Evolutionary conservation across 64 coral and sea anemone species (phyloP), one percentile per base, ranked within the genome.

Genomic region (Acropora yongei): DNA sequence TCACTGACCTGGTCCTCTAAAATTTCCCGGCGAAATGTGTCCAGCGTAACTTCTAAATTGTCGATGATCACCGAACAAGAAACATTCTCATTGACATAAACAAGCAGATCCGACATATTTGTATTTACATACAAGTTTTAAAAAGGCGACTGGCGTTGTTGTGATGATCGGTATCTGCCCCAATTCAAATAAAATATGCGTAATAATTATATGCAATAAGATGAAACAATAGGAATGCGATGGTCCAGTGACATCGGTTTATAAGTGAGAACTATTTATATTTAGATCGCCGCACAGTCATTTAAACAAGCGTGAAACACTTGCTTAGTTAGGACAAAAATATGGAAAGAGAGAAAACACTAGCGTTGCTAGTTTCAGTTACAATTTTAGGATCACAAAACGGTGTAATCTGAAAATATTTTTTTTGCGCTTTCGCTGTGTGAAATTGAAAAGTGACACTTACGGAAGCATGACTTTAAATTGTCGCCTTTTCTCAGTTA

Each of bases 61-160:
- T 80, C 78, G 9, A 39, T 55, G 20, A 80, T 57, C 19, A 80
- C 78, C 1, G 49, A 80, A 55, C 78, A 80, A 80, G 19, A 80
- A 57, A 30, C 49, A 80, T 19, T 80, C 10, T 80, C 19, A 17
- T 80, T 80, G 1, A 80, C 78, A 41, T 80, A 57, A 55, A 80
- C 78, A 4, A 80, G 48, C 17, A 80, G 48, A 80, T 80, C 78
- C 18, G 78, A 80, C 78, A 80, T 80, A 13, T 1, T 57, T 53
- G 50, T 57, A 17, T 18, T 79, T 51, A 17, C 10, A n/a, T 48
- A 47, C 13, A 18, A 78, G 44, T 13, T 13, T 47, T 53, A 53
- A 53, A 53, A 53, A 53, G 76, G 76, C 76, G 47, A 78, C 76
- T 78, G 9, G 76, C 76, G 44, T 2, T 78, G 44, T 78, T 78